Base-by-base conservation (phyloP, 2,797 vertebrate species). In the Enteromius anoplus region DNA sequence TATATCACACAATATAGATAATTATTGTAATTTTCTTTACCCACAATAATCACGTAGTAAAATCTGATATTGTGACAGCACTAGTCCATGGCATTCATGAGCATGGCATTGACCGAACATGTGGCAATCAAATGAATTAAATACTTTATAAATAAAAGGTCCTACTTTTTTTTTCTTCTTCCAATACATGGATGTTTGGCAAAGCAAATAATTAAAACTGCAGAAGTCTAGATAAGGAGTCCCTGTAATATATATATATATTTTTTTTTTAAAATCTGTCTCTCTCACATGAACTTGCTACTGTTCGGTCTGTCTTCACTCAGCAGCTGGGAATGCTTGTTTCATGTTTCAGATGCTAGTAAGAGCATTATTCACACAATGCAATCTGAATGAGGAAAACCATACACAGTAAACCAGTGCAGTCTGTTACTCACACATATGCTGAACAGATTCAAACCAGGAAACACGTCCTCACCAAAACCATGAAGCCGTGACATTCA, bases 311-410 rank as follows among this genome's bases (percentile, higher is more conserved):
- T 71, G 72, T 85, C 77, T 40, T 83, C 49, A 17, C 40, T 69
- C 34, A 75, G 84, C 81, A 87, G 86, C 81, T 87, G 81, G 82
- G 68, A 65, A 83, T 85, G 70, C 83, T 58, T 85, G 34, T 58
- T 82, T 80, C 55, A 75, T 77, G 58, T 82, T 87, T 83, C 40
- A 53, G 14, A 58, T 10, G 14, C 77, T 81, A 75, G 64, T 81
- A 69, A 84, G 64, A 32, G 21, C 55, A 70, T 87, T 84, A 82
- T 58, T 85, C 84, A 87, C 26, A 78, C 80, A 81, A 81, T 58
- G 77, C 75, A 65, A 75, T 81, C 58, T 15, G 58, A 70, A 55
- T 64, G 37, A 80, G 75, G 3, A 15, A 49, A 80, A 70, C 75
- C 72, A 80, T 23, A 62, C 84, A 72, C 17, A 45, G 45, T 34